Evolutionary conservation across 2,888 invertebrate genomes (phyloP), one percentile per base, ranked within the genome.

Genomic region (Ophion obscuratus): DNA sequence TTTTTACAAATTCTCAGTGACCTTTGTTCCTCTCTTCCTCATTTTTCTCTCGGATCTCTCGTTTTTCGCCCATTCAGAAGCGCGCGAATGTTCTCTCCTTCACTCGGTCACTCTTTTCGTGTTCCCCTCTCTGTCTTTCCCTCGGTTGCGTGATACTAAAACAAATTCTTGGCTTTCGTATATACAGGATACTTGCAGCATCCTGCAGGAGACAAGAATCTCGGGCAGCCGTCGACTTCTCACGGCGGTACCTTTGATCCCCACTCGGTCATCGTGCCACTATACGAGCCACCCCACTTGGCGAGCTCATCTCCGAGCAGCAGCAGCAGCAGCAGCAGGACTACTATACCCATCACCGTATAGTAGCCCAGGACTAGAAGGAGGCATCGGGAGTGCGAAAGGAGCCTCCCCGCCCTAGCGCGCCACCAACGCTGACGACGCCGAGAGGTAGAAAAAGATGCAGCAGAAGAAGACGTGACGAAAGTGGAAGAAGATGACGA

Each of bases 211-310:
- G 93, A 92, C 93, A 93, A 93, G 92, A 93, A 93, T 93, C 92
- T 93, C 91, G 91, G 91, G 89, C 93, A 92, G 92, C 91, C 92
- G 91, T 91, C 92, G 92, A 93, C 92, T 93, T 93, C 93, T 93
- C 93, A 92, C 92, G 92, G 93, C 93, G 93, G 93, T 83, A 36
- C 87, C 91, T 93, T 93, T 93, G 91, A 93, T 93, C 93, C 91
- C 88, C 67, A 71, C 87, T 87, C 87, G 89, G 89, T 90, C 91
- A 89, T 90, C 90, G 90, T 91, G 88, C 90, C 89, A 88, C 90
- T 91, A 88, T 90, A 59, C 59, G 59, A 61, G 82, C 89, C 86
- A 73, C 71, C 83, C 68, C 84, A 88, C 89, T 47, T 61, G 82
- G 68, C 75, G 73, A 77, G 73, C 85, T 77, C 80, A 83, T 73